A percentile compares a stretch with the other conserved stretches of the same genome.
Conservation (phyloP, 2,113 vertebrate species). For the Sceloporus tristichus region DNA sequence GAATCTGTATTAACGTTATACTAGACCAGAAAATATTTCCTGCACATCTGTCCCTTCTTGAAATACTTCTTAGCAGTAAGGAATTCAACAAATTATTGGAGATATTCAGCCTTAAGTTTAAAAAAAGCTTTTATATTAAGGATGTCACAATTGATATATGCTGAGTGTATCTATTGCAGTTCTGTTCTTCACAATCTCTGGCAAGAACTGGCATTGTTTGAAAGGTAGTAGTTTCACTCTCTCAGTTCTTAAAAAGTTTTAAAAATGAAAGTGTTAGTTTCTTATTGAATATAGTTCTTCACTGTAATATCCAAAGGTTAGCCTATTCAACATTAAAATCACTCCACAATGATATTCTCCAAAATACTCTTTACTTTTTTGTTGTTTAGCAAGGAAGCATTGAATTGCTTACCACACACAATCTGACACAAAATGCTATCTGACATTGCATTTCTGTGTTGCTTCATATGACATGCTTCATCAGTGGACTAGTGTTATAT, state of each 20-base stretch:
- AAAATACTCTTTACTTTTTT: not conserved
- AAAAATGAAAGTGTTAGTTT: not conserved
- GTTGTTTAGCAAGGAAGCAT: slow-evolving; percentile 1
- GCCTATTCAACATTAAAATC: not conserved
- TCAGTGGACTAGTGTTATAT: not conserved
- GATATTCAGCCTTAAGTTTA: not conserved
- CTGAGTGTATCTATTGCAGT: not conserved
- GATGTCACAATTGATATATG: not conserved
- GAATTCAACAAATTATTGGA: not conserved
- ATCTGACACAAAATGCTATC: not conserved
- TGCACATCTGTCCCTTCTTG: not conserved
- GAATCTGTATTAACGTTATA: no score
- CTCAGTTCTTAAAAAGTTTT: not conserved
- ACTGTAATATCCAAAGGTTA: not conserved
- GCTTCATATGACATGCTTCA: not conserved
- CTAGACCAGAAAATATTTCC: not conserved
- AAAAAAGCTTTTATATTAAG: not conserved
- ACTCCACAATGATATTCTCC: not conserved
- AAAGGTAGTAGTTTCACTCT: not conserved
- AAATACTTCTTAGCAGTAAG: not conserved
- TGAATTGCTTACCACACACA: not conserved
- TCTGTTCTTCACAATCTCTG: not conserved
- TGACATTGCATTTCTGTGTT: not conserved
- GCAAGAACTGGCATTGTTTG: not conserved
- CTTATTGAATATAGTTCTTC: not conserved